phyloP scores from a whole-genome alignment of 2,888 invertebrate species.

The Cosmia pyralina region DNA sequence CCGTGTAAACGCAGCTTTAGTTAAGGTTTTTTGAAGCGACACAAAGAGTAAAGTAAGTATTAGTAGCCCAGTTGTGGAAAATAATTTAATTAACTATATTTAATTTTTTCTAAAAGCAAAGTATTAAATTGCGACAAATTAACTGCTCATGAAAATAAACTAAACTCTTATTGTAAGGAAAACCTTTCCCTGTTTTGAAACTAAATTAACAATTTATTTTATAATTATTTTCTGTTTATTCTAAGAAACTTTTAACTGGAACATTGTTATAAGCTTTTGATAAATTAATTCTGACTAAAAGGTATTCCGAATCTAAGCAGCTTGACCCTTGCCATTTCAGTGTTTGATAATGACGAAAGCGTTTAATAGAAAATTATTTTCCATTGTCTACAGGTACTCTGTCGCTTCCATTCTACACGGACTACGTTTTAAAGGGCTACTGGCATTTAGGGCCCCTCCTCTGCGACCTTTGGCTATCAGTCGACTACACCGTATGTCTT shows the following conservation, averaged over 20 bases:
- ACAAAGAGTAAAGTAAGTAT: not conserved
- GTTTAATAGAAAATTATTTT: slow-evolving; percentile 57
- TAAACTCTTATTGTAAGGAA: slow-evolving; percentile 2
- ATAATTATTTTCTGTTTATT: slow-evolving; percentile 38
- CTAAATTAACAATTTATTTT: slow-evolving; percentile 35
- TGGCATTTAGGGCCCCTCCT: slow-evolving; percentile 99
- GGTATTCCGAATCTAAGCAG: slow-evolving; percentile 36
- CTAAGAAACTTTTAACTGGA: slow-evolving; percentile 30
- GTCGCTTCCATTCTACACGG: slow-evolving; percentile 99
- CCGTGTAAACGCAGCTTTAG: too few relatives aligned
- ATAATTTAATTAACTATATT: not conserved
- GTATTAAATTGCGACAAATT: not conserved
- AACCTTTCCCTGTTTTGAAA: slow-evolving; percentile 9
- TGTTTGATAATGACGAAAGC: slow-evolving; percentile 49
- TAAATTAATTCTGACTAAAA: slow-evolving; percentile 36
- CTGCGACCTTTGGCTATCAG: slow-evolving; percentile 99
- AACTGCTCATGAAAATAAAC: slow-evolving; percentile 2
- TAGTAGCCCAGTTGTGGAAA: not conserved
- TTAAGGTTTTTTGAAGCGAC: not conserved
- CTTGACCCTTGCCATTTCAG: slow-evolving; percentile 56
- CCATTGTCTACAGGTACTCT: slow-evolving; percentile 94
- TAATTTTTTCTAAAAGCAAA: slow-evolving; percentile 17
- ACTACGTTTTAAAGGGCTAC: slow-evolving; percentile 98
- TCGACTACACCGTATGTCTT: slow-evolving; percentile 99
- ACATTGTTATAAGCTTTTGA: slow-evolving; percentile 27